A percentile compares a stretch with the other conserved stretches of the same genome.
phyloP scores from a whole-genome alignment of 2,113 vertebrate genomes.

The Sander vitreus region DNA sequence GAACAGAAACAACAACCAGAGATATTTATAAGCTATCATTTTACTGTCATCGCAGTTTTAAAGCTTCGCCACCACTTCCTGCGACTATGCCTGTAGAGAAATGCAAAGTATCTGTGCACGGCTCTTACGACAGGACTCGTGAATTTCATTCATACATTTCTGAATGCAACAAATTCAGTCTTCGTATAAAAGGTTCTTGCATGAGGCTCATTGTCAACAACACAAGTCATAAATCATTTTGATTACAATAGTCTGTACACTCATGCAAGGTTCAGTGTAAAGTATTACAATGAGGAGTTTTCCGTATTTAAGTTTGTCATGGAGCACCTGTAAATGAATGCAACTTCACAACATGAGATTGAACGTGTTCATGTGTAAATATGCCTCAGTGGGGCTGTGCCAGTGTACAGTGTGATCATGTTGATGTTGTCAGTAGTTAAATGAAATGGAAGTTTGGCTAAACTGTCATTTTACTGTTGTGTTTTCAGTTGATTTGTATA shows the following conservation, averaged over 20 bases:
- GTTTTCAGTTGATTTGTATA: constrained; percentile 53
- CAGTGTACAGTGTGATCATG: constrained; percentile 44
- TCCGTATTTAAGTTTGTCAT: constrained; percentile 27
- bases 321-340: constrained; percentile 10
- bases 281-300: not conserved
- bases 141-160: not conserved
- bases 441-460: constrained; percentile 42
- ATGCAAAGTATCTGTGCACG: not conserved
- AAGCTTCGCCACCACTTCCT: too few relatives aligned
- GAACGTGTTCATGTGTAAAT: constrained; percentile 27
- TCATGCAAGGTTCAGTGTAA: not conserved
- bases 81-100: not conserved
- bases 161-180: not conserved
- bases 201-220: not conserved
- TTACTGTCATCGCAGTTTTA: too few relatives aligned
- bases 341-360: constrained; percentile 28
- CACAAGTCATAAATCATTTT: not conserved
- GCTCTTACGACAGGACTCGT: not conserved
- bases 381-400: constrained; percentile 13
- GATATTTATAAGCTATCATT: too few relatives aligned
- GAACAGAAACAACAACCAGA: too few relatives aligned
- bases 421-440: constrained; percentile 45
- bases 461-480: constrained; percentile 20
- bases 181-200: constrained; percentile 1
- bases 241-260: not conserved